phyloP scores from a whole-genome alignment of 2,888 invertebrate species.

The Melipona beecheii region DNA sequence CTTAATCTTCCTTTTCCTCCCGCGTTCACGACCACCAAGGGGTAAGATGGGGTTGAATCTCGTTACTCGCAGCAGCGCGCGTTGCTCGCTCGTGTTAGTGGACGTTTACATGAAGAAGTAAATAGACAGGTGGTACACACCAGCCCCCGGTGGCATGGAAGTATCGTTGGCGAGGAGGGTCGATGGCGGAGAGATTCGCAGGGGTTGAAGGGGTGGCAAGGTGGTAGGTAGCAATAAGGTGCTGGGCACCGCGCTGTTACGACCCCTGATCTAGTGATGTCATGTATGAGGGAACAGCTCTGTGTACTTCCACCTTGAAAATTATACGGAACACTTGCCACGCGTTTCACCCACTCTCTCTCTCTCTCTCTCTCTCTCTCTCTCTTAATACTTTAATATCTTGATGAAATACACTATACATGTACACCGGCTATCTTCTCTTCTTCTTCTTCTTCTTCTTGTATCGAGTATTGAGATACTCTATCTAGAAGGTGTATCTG shows the following conservation, averaged over 20 bases:
- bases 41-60: conserved; percentile 44
- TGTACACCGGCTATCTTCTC: no score
- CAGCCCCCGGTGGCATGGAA: conserved; percentile 33
- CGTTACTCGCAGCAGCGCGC: conserved; percentile 25
- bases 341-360: conserved; percentile 20
- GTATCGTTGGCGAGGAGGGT: conserved; percentile 57
- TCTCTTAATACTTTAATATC: neutral
- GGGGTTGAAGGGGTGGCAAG: conserved; percentile 60
- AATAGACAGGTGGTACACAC: conserved; percentile 44
- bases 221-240: conserved; percentile 80
- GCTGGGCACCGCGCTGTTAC: conserved; percentile 82
- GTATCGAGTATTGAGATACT: neutral
- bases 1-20: conserved; percentile 21
- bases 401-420: neutral
- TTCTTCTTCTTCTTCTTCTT: neutral
- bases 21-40: neutral
- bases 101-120: conserved; percentile 34
- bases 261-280: conserved; percentile 80
- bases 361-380: neutral
- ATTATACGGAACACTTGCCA: conserved; percentile 41
- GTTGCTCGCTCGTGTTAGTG: conserved; percentile 4
- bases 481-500: no score
- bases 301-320: conserved; percentile 38
- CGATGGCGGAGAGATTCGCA: conserved; percentile 54
- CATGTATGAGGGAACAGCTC: conserved; percentile 45